Base-by-base conservation (phyloP, 1,140 invertebrate genomes). In the Philotrypesis tridentata region DNA sequence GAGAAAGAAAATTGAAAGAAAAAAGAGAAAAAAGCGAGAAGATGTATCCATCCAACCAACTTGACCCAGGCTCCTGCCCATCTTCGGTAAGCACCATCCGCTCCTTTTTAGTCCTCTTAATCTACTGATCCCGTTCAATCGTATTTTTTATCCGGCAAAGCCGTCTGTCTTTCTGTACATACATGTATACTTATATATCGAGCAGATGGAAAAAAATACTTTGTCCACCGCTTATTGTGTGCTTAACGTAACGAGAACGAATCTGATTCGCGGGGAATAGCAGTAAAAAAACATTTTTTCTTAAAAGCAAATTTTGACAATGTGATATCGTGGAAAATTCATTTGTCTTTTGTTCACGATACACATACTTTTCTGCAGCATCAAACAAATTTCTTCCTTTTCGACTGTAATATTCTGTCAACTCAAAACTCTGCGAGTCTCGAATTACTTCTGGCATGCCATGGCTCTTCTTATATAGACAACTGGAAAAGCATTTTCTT, bases 41-140 rank as follows among this genome's bases (percentile, higher is more conserved):
- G 89, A 90, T 91, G 89, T 92, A 89, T 91, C 90, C 88, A 90
- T 91, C 87, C 88, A 92, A 91, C 90, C 91, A 92, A 91, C 89
- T 89, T 91, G 90, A 89, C 90, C 88, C 89, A 91, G 91, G 91
- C 91, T 92, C 91, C 91, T 91, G 90, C 88, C 91, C 91, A 87
- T 90, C 87, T 91, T 90, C 87, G 91, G 91, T 92, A 92, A 92
- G 91, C 91, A 92, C 79, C 89, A 91, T 91, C 91, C 91, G 85
- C 85, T 92, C 91, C 91, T 91, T 89, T 88, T 88, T 91, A 90
- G 88, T 92, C 90, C 91, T 89, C 77, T 91, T 91, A 90, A 89
- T 89, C 89, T 91, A 89, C 88, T 91, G 89, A 88, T 91, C 89
- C 91, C 87, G 84, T 89, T 89, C 27, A 78, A 82, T 29, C 75